A percentile compares a stretch with the other conserved stretches of the same genome.
Evolutionary conservation across 2,888 invertebrate species (phyloP).

Genomic region (Plagiodera versicolora): DNA sequence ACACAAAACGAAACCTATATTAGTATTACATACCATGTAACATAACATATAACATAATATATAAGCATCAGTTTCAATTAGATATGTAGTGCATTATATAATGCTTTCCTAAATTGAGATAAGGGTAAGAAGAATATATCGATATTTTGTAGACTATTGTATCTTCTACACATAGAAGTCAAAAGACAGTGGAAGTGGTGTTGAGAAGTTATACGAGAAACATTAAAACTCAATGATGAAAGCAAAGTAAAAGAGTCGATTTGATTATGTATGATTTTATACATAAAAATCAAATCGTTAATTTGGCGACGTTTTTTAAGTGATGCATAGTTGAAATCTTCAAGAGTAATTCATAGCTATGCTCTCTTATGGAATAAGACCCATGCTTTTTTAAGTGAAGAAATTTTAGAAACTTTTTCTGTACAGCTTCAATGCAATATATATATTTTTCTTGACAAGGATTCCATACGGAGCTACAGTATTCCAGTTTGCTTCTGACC

Average conservation of each 20-base stretch:
- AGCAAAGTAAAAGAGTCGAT: not conserved
- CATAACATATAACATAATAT: too few relatives aligned
- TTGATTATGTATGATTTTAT: not conserved
- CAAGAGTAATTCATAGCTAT: not conserved
- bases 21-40: too few relatives aligned
- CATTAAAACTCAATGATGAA: not conserved
- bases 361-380: not conserved
- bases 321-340: not conserved
- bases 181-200: not conserved
- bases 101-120: too few relatives aligned
- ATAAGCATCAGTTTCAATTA: too few relatives aligned
- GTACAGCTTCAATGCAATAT: not conserved
- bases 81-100: too few relatives aligned
- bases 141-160: not conserved
- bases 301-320: not conserved
- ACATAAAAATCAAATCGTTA: too few relatives aligned
- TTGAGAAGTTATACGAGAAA: not conserved
- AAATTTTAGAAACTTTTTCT: not conserved
- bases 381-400: not conserved
- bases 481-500: not conserved
- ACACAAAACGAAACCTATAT: too few relatives aligned
- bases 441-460: not conserved
- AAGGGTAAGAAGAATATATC: not conserved
- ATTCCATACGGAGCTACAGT: conserved; percentile 4
- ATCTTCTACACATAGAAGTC: not conserved